Percentiles rank a stretch among this genome's conserved stretches.
Evolutionary conservation across 2,113 vertebrate genomes (phyloP).

Genomic region (Oncorhynchus clarkii): DNA sequence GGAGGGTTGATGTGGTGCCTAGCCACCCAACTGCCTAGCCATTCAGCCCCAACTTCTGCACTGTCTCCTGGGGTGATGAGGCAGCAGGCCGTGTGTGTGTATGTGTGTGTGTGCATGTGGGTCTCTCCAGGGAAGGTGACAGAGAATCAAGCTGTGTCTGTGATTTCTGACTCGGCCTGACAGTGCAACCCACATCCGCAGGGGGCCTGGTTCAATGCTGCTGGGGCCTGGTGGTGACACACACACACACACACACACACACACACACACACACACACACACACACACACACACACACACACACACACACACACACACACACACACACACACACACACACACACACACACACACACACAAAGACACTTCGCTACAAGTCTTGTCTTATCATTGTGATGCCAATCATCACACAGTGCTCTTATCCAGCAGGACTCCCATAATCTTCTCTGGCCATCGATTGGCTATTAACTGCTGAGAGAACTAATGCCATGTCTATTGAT

Average conservation of each 20-base stretch:
- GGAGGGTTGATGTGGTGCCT: no score
- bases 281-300: slow-evolving; percentile 27
- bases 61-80: no score
- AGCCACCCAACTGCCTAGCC: no score
- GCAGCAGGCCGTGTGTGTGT: no score
- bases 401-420: not conserved
- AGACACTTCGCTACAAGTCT: not conserved
- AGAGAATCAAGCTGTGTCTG: slow-evolving; percentile 42
- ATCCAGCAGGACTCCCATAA: not conserved
- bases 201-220: slow-evolving; percentile 37
- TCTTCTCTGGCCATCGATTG: not conserved
- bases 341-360: not conserved
- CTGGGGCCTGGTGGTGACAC: slow-evolving; percentile 47
- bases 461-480: slow-evolving; percentile 4
- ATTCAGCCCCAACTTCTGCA: no score
- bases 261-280: slow-evolving; percentile 28
- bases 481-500: slow-evolving; percentile 7
- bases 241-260: slow-evolving; percentile 4
- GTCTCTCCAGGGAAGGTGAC: slow-evolving; percentile 55
- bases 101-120: no score
- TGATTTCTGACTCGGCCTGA: slow-evolving; percentile 54
- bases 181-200: slow-evolving; percentile 53
- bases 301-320: slow-evolving; percentile 25
- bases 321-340: not conserved
- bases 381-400: not conserved